phyloP scores from a whole-genome alignment of 2,113 vertebrate genomes.

The Spizaetus ornatus region DNA sequence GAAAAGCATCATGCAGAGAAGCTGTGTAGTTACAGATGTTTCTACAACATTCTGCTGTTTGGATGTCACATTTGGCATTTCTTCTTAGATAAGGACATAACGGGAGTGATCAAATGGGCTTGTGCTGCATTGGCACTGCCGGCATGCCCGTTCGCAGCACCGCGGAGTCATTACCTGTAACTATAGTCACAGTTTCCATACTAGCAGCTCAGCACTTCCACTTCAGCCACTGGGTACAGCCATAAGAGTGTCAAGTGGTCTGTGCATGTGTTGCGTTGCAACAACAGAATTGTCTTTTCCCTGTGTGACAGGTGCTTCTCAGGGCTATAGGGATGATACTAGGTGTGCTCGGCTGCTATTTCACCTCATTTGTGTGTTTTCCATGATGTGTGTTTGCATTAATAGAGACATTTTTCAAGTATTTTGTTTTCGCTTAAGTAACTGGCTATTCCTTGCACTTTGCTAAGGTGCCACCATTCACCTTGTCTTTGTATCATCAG shows the following conservation, averaged over 20 bases:
- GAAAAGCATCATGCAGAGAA: not conserved
- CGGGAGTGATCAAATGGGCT: not conserved
- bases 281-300: not conserved
- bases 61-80: not conserved
- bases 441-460: not conserved
- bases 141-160: accelerated
- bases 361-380: not conserved
- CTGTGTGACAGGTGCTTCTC: not conserved
- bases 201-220: not conserved
- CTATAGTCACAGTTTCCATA: not conserved
- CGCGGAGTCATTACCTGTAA: not conserved
- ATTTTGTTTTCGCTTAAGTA: not conserved
- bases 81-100: not conserved
- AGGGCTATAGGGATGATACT: not conserved
- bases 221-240: not conserved
- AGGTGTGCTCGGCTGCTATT: not conserved
- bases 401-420: not conserved
- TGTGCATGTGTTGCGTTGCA: not conserved
- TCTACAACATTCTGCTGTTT: not conserved
- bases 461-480: not conserved
- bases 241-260: not conserved
- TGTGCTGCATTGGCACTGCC: accelerated
- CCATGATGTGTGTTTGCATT: not conserved
- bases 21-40: not conserved
- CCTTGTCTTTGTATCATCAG: not conserved